Evolutionary conservation across 2,888 invertebrate genomes (phyloP).

Genomic region (Thera obeliscata): DNA sequence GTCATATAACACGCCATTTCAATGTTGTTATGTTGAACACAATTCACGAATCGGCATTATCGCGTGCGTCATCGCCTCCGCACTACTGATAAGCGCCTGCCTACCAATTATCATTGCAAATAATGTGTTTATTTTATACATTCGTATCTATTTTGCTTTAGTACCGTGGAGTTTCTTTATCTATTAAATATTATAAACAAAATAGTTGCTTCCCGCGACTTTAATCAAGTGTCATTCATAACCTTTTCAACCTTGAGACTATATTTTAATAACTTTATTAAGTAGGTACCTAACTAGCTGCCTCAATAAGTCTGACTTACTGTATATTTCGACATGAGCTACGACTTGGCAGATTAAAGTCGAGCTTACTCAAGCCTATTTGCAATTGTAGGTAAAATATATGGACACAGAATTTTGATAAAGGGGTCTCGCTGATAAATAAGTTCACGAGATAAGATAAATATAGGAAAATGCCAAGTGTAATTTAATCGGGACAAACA

Average conservation of each 20-base stretch:
- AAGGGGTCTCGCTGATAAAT: constrained; percentile 75
- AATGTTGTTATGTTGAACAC: constrained; percentile 19
- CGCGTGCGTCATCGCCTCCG: constrained; percentile 82
- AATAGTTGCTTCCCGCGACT: constrained; percentile 21
- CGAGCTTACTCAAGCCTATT: constrained; percentile 61
- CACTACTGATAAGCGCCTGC: constrained; percentile 78
- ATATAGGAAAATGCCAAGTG: constrained; percentile 73
- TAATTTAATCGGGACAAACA: constrained; percentile 42
- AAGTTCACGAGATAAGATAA: constrained; percentile 77
- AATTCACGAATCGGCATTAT: constrained; percentile 54
- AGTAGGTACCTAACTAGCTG: constrained; percentile 11
- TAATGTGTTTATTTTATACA: constrained; percentile 74
- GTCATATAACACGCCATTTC: constrained; percentile 16
- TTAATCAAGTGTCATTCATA: not conserved
- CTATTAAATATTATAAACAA: constrained; percentile 56
- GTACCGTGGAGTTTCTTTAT: constrained; percentile 66
- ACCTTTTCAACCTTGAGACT: constrained; percentile 2
- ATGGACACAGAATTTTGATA: constrained; percentile 66
- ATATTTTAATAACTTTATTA: not conserved
- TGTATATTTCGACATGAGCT: constrained; percentile 39
- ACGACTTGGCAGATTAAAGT: constrained; percentile 56
- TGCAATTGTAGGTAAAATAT: constrained; percentile 41
- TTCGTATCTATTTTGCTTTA: constrained; percentile 59
- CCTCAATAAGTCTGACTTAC: constrained; percentile 16
- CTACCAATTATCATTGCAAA: constrained; percentile 83